Conservation (phyloP, 1,140 invertebrate genomes). For the Diplogasteroides magnus region DNA sequence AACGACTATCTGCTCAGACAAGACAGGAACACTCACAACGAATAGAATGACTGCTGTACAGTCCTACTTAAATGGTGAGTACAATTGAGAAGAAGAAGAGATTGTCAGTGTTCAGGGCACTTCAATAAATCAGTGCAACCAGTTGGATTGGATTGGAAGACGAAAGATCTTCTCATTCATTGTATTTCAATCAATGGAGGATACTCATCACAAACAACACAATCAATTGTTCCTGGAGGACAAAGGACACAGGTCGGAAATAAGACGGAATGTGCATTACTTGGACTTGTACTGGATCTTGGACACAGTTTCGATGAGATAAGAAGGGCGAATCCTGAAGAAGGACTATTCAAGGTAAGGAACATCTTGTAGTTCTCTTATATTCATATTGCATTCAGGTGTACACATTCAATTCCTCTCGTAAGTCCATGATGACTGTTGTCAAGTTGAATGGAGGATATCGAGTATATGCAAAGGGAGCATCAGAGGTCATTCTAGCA, state of each 20-base stretch:
- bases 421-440: conserved; percentile 55
- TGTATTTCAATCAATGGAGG: conserved; percentile 53
- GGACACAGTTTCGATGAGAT: conserved; percentile 58
- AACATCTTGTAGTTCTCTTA: not conserved
- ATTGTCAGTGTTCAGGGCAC: conserved; percentile 27
- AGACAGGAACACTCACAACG: conserved; percentile 56
- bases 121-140: conserved; percentile 39
- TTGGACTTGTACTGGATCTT: conserved; percentile 60
- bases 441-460: conserved; percentile 41
- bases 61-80: conserved; percentile 49
- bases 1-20: conserved; percentile 56
- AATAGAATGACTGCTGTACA: conserved; percentile 56
- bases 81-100: conserved; percentile 6
- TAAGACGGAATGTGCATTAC: conserved; percentile 62
- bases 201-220: conserved; percentile 50
- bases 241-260: conserved; percentile 57
- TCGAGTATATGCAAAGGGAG: conserved; percentile 54
- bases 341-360: conserved; percentile 59
- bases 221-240: conserved; percentile 38
- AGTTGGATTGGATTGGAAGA: conserved; percentile 38
- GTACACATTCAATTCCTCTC: conserved; percentile 55
- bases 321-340: conserved; percentile 58
- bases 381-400: conserved; percentile 30
- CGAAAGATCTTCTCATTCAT: conserved; percentile 46
- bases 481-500: conserved; percentile 55